Evolutionary conservation across 1,140 invertebrate species (phyloP), one percentile per base, ranked within the genome.

Genomic region (Drosophila insularis): DNA sequence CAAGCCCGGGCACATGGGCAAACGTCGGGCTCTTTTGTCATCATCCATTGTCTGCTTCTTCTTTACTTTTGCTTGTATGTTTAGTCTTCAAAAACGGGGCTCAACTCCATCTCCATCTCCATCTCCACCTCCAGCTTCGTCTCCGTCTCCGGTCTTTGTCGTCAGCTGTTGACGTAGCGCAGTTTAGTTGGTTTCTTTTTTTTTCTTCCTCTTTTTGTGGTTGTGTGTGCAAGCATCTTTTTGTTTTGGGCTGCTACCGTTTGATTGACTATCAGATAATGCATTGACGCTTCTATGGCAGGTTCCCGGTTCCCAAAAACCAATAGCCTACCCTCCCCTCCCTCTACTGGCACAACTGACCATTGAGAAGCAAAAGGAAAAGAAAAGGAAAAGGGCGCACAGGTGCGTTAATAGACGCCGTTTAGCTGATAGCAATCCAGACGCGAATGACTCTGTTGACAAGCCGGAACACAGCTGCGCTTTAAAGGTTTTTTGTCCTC

Each of bases 191-290:
- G 46, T 75, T 65, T 6, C 11, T 3, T 37, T 11, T 10, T 10
- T 27, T 35, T 19, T 14, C 10, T 21, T 21, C 32, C 4, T 35
- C 8, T 32, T n/a, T n/a, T n/a, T n/a, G n/a, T 27, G 27, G 27
- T 27, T 27, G 27, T 27, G 27, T 27, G 27, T 27, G 27, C 27
- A 27, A 27, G 40, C 40, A 43, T 43, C 40, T 31, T 40, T 40
- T 27, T 27, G 19, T 63, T 58, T 75, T 14, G 55, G 67, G 66
- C 74, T 76, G 73, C 68, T 76, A 72, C 35, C 63, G 39, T 77
- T 78, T 72, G 76, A 78, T 78, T 78, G 76, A 78, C 75, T 78
- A 78, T 78, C 76, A 63, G 76, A 78, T 78, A 78, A 78, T 78
- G 76, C 69, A 62, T 73, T 78, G 76, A 78, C 76, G 76, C 76